Evolutionary conservation across 1,140 invertebrate genomes (phyloP).

Genomic region (Monomorium pharaonis): DNA sequence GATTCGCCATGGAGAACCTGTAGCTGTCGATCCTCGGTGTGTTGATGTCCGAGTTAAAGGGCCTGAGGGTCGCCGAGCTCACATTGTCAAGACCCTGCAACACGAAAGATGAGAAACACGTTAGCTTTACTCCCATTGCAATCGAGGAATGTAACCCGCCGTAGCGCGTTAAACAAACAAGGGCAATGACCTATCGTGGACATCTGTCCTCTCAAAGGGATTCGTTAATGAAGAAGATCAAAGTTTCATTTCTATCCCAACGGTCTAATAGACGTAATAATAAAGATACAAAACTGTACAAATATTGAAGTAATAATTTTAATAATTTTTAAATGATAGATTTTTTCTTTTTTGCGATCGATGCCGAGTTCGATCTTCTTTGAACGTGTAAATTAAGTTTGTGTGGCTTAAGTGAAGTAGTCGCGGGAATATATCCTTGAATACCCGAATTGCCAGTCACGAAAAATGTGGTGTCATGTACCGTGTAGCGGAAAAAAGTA

Average conservation of each 20-base stretch:
- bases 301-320: neutral
- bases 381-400: neutral
- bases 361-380: neutral
- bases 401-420: neutral
- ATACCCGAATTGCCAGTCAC: neutral
- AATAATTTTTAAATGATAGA: neutral
- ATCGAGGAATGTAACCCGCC: neutral
- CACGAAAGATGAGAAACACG: slow-evolving; percentile 63
- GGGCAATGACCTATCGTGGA: slow-evolving; percentile 35
- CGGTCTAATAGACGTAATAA: neutral
- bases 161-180: neutral
- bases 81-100: slow-evolving; percentile 89
- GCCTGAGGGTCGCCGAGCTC: slow-evolving; percentile 86
- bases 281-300: neutral
- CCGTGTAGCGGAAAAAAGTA: neutral
- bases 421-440: neutral
- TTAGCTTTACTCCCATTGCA: neutral
- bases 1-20: slow-evolving; percentile 96
- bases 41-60: slow-evolving; percentile 87
- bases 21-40: slow-evolving; percentile 93
- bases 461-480: neutral
- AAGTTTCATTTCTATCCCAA: neutral
- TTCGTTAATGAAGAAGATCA: neutral
- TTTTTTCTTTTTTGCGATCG: neutral
- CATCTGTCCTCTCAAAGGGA: neutral